These are phyloP conservation scores for Dryobotodes eremita DNA, from an alignment of 2,888 invertebrate species.

Conservation along the genomic window DNA sequence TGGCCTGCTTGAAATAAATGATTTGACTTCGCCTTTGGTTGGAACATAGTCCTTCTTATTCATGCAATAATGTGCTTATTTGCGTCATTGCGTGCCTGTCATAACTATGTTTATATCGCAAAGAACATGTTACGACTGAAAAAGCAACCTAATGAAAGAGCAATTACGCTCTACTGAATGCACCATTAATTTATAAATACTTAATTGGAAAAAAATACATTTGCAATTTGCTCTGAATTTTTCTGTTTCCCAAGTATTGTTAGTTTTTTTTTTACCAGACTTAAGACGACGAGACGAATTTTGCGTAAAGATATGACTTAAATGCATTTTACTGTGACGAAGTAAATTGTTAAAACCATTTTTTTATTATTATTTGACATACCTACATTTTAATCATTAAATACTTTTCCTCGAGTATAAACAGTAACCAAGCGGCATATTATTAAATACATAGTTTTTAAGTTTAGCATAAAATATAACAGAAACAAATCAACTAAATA, in stretches of 20 bases:
- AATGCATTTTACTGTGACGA: neutral
- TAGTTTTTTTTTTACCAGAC: neutral
- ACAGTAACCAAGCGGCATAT: neutral
- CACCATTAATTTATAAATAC: constrained; percentile 14
- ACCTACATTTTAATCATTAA: neutral
- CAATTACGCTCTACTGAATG: neutral
- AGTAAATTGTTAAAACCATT: neutral
- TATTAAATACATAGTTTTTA: neutral
- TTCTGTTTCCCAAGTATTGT: neutral
- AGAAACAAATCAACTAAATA: constrained; percentile 12
- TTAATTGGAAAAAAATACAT: neutral
- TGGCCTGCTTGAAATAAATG: neutral
- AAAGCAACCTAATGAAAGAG: constrained; percentile 16
- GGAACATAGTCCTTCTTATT: neutral
- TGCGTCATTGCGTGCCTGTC: neutral
- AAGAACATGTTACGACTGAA: neutral
- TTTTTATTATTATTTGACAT: neutral
- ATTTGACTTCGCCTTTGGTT: neutral
- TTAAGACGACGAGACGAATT: neutral
- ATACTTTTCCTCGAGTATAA: neutral
- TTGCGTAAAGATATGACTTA: neutral
- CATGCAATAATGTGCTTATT: neutral
- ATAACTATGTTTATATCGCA: neutral
- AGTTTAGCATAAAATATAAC: neutral
- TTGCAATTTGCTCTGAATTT: neutral